Evolutionary conservation across 2,888 invertebrate genomes (phyloP).

Genomic region (Eupithecia insigniata): DNA sequence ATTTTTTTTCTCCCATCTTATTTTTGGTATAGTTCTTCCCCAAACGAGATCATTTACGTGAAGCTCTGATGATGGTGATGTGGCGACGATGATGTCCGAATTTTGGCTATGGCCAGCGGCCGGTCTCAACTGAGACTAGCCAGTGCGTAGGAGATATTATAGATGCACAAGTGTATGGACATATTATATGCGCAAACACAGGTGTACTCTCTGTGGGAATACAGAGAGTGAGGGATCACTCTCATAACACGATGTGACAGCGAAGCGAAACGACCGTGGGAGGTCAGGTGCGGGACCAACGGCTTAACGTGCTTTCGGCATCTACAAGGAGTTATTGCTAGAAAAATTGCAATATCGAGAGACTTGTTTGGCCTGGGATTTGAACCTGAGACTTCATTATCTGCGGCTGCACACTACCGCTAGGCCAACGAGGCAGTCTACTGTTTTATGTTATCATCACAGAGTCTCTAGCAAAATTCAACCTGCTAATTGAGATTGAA

Average conservation of each 20-base stretch:
- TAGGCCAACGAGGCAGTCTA: too few species aligned
- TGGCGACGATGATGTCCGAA: too few species aligned
- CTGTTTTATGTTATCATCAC: too few species aligned
- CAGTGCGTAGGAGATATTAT: too few species aligned
- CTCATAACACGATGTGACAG: background rate
- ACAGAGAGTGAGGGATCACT: too few species aligned
- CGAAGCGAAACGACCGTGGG: background rate
- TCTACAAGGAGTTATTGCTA: background rate
- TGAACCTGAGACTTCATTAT: background rate
- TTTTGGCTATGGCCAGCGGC: too few species aligned
- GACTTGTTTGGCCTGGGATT: background rate
- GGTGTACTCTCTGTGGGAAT: background rate
- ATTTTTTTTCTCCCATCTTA: too few species aligned
- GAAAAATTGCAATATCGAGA: background rate
- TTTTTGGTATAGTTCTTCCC: too few species aligned
- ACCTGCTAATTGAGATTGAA: background rate
- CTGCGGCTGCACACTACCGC: too few species aligned
- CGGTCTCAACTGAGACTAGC: too few species aligned
- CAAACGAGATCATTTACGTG: background rate
- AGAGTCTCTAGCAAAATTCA: background rate
- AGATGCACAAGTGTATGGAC: background rate
- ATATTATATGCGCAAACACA: too few species aligned
- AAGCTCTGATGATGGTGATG: too few species aligned
- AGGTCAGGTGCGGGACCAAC: background rate
- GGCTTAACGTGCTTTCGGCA: background rate